A percentile compares a stretch with the other conserved stretches of the same genome.
Conservation (phyloP, 2,797 vertebrate species). For the Sebastes jordani region DNA sequence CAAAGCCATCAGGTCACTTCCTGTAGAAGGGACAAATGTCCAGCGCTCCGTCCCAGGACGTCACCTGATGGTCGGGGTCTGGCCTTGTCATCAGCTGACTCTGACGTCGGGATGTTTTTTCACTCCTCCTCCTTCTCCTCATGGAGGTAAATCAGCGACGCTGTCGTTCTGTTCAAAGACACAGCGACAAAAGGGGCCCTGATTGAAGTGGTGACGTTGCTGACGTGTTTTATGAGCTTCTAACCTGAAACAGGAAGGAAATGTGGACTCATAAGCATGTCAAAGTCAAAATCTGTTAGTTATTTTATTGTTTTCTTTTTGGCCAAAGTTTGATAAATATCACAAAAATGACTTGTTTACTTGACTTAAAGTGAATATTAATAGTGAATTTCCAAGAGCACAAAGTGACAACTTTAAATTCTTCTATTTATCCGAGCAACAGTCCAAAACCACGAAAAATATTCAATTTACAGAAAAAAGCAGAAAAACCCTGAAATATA, state of each 20-base stretch:
- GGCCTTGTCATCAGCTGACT: slow-evolving; percentile 58
- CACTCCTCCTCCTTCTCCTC: slow-evolving; percentile 23
- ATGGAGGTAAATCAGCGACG: slow-evolving; percentile 32
- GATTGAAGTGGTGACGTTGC: slow-evolving; percentile 32
- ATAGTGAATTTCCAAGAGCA: not conserved
- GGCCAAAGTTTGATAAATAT: not conserved
- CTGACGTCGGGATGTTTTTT: slow-evolving; percentile 58
- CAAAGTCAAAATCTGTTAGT: not conserved
- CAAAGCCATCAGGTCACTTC: slow-evolving; percentile 66
- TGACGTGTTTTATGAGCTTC: slow-evolving; percentile 43
- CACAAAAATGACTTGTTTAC: not conserved
- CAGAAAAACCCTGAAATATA: not conserved
- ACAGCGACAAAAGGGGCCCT: slow-evolving; percentile 28
- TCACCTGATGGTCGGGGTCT: slow-evolving; percentile 43
- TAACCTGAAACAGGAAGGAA: slow-evolving; percentile 41
- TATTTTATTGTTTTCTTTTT: not conserved
- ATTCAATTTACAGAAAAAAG: not conserved
- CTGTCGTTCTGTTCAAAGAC: slow-evolving; percentile 38
- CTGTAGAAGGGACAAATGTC: slow-evolving; percentile 73
- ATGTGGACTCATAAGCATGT: not conserved
- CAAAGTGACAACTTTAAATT: not conserved
- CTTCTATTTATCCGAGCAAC: not conserved
- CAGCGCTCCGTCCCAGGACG: slow-evolving; percentile 9
- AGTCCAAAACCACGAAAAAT: not conserved
- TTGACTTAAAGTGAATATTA: not conserved